These are phyloP conservation scores for Luehdorfia chinensis DNA, from an alignment of 1,140 invertebrate genomes.

Conservation along the genomic window DNA sequence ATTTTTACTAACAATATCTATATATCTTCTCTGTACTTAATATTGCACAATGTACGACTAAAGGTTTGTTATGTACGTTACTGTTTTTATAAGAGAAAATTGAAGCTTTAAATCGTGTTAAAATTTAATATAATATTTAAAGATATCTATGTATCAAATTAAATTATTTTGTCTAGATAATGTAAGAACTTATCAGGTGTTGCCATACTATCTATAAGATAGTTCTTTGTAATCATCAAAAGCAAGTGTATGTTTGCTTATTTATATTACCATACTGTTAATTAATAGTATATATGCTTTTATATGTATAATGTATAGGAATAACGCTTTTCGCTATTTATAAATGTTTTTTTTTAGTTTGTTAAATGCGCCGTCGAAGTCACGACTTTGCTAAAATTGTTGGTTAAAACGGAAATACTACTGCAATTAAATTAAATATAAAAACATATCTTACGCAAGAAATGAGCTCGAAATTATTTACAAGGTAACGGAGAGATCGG, in stretches of 20 bases:
- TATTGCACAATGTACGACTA: slow-evolving; percentile 24
- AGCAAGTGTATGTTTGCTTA: slow-evolving; percentile 16
- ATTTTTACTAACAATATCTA: slow-evolving; percentile 19
- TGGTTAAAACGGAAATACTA: too few species aligned
- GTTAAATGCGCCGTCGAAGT: too few species aligned
- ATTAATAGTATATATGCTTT: slow-evolving; percentile 2
- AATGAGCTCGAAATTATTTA: too few species aligned
- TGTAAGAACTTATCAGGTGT: slow-evolving; percentile 1
- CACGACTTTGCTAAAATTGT: too few species aligned
- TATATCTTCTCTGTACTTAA: slow-evolving; percentile 21
- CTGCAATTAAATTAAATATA: too few species aligned
- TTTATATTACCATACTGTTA: slow-evolving; percentile 15
- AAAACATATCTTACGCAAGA: too few species aligned
- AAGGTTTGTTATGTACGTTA: slow-evolving; percentile 36
- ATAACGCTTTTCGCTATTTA: too few species aligned
- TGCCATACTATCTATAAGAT: background rate
- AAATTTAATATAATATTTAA: slow-evolving; percentile 49
- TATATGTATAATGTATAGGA: background rate
- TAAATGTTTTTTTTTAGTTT: too few species aligned
- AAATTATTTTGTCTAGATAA: slow-evolving; percentile 11
- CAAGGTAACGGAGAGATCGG: too few species aligned
- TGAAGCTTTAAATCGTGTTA: slow-evolving; percentile 70
- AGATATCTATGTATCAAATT: slow-evolving; percentile 25
- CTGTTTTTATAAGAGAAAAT: slow-evolving; percentile 57
- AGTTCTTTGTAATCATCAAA: background rate